A percentile compares a stretch with the other conserved stretches of the same genome.
phyloP scores from a whole-genome alignment of 1,140 invertebrate genomes.

The Cyrtorhinus lividipennis region DNA sequence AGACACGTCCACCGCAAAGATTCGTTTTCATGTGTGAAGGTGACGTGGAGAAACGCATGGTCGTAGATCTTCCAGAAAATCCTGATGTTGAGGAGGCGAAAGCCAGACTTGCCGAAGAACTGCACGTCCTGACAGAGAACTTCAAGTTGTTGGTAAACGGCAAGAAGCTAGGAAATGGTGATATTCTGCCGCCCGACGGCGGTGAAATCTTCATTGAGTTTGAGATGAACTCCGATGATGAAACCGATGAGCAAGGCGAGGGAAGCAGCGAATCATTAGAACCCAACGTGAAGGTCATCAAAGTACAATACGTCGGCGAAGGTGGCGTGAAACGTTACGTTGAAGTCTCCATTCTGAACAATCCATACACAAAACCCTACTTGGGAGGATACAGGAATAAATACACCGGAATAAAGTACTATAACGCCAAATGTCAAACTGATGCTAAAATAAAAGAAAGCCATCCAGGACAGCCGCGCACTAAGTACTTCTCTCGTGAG shows the following conservation, averaged over 20 bases:
- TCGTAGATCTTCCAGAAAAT: background rate
- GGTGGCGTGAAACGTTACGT: background rate
- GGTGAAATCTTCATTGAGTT: background rate
- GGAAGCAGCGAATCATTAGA: background rate
- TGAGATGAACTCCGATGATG: background rate
- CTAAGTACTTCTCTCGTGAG: background rate
- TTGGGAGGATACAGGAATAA: slow-evolving; percentile 7
- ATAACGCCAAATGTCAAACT: background rate
- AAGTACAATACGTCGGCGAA: background rate
- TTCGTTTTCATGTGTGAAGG: too few relatives aligned
- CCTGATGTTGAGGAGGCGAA: background rate
- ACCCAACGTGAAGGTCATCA: background rate
- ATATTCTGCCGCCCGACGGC: background rate
- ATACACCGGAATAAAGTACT: background rate
- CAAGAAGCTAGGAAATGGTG: background rate
- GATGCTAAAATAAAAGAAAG: background rate
- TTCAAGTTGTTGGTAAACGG: background rate
- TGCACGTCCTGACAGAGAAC: background rate
- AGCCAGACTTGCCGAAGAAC: background rate
- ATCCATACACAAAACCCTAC: background rate
- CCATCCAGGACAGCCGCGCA: background rate
- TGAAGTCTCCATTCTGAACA: background rate
- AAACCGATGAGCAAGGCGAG: background rate
- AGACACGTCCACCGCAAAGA: too few relatives aligned
- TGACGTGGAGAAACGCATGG: background rate